Evolutionary conservation across 2,113 vertebrate genomes (phyloP).

Genomic region (Antechinus stuartii): DNA sequence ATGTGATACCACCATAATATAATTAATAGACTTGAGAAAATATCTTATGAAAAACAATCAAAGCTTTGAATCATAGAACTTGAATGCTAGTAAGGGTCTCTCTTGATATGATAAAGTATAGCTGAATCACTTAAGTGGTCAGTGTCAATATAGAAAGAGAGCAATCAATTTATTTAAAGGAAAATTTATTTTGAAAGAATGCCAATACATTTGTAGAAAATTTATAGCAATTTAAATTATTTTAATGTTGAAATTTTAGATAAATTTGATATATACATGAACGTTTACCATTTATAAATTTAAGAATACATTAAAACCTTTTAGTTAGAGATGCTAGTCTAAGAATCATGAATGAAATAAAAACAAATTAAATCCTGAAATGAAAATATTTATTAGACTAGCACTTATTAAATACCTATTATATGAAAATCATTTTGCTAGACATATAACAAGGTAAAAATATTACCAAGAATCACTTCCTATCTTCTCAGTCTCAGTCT

Average conservation of each 20-base stretch:
- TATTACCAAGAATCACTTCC: too few species aligned
- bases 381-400: too few species aligned
- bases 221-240: not conserved
- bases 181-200: not conserved
- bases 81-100: not conserved
- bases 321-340: too few species aligned
- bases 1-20: too few species aligned
- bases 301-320: not conserved
- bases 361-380: too few species aligned
- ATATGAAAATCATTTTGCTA: too few species aligned
- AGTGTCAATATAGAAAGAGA: not conserved
- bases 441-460: too few species aligned
- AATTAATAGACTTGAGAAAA: not conserved
- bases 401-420: too few species aligned
- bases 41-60: not conserved
- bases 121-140: not conserved
- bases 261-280: not conserved
- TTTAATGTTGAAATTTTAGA: not conserved
- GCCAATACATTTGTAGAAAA: not conserved
- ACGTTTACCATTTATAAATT: not conserved
- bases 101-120: not conserved
- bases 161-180: not conserved
- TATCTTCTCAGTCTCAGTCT: too few species aligned
- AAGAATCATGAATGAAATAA: too few species aligned
- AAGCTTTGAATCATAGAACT: not conserved